Conservation (phyloP, 2,113 vertebrate species). For the Spea multiplicata region DNA sequence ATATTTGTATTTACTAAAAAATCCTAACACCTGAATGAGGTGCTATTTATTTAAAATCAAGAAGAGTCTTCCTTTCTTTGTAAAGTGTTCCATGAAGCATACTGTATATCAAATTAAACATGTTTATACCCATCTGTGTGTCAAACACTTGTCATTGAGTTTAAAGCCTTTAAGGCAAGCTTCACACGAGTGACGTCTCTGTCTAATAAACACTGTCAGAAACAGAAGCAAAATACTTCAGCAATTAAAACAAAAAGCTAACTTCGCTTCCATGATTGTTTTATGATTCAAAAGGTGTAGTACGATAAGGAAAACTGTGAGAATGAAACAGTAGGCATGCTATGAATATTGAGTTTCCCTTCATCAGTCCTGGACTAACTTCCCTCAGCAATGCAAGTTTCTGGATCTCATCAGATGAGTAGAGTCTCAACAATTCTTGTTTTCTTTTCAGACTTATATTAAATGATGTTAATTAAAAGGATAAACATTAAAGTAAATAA, state of each 20-base stretch:
- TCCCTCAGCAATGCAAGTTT: no score
- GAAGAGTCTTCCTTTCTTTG: background rate
- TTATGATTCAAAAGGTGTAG: slow-evolving; percentile 7
- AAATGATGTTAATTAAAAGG: no score
- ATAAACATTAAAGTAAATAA: no score
- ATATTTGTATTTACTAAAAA: no score
- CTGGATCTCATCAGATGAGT: no score
- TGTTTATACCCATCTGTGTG: slow-evolving; percentile 20
- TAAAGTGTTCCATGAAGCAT: background rate
- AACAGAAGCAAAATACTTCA: slow-evolving; percentile 26
- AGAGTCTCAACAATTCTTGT: no score
- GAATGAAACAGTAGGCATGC: no score
- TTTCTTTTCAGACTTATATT: no score
- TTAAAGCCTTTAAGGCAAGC: slow-evolving; percentile 23
- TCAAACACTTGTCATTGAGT: slow-evolving; percentile 24
- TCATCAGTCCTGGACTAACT: no score
- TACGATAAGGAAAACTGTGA: background rate
- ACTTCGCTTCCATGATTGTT: slow-evolving; percentile 3
- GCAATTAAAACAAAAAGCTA: slow-evolving; percentile 16
- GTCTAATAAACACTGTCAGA: slow-evolving; percentile 14
- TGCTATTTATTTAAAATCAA: no score
- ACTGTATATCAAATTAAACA: slow-evolving; percentile 5
- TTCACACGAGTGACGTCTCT: slow-evolving; percentile 17
- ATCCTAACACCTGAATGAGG: no score
- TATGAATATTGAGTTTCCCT: no score